A percentile compares a stretch with the other conserved stretches of the same genome.
Conservation (phyloP, 2,113 vertebrate species). For the Cercocebus atys region DNA sequence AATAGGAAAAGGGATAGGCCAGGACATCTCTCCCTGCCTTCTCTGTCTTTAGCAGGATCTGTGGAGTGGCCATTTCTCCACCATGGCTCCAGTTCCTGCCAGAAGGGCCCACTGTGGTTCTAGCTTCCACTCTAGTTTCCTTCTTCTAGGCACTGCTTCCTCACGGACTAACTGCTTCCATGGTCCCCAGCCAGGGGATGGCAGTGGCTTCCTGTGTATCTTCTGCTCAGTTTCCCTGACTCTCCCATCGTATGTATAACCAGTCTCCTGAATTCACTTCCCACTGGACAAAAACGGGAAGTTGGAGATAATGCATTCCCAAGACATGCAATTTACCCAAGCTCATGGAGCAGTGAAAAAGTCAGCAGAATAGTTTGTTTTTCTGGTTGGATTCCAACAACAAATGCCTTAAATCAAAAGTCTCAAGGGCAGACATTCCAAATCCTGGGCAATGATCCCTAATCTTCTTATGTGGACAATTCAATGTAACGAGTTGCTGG, state of each 20-base stretch:
- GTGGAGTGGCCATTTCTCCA: neutral
- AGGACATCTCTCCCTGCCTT: neutral
- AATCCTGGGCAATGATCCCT: neutral
- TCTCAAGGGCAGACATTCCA: neutral
- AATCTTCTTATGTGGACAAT: neutral
- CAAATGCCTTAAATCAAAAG: neutral
- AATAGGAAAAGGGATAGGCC: neutral
- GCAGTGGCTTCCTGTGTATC: neutral
- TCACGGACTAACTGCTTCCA: neutral
- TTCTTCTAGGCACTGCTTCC: neutral
- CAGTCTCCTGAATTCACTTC: neutral
- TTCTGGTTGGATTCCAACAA: neutral
- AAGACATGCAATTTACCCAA: no score
- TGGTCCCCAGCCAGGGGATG: neutral
- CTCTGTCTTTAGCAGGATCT: neutral
- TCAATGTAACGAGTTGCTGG: neutral
- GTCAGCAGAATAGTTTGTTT: neutral
- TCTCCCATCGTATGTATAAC: neutral
- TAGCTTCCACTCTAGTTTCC: neutral
- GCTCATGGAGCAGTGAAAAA: no score
- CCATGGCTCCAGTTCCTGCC: neutral
- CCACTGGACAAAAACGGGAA: no score
- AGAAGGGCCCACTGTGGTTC: neutral
- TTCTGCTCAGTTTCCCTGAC: neutral
- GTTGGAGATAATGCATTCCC: no score